Evolutionary conservation across 2,888 invertebrate genomes (phyloP).

Genomic region (Aethes cnicana): DNA sequence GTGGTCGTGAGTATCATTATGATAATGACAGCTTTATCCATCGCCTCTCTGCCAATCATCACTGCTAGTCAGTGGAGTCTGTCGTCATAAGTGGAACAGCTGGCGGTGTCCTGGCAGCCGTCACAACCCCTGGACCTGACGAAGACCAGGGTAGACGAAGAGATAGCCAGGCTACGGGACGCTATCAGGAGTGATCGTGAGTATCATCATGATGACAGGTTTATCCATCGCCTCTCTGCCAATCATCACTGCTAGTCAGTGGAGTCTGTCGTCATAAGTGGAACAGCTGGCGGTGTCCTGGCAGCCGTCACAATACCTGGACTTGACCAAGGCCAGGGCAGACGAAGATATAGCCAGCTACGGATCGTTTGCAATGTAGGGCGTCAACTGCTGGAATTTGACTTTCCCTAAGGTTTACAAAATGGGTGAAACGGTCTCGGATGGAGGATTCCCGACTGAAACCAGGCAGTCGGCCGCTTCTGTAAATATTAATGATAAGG

Average conservation of each 20-base stretch:
- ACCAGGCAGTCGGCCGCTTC: too few relatives aligned
- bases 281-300: slow-evolving; percentile 10
- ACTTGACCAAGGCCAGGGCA: slow-evolving; percentile 8
- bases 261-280: slow-evolving; percentile 4
- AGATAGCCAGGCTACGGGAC: slow-evolving; percentile 3
- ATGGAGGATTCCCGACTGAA: too few relatives aligned
- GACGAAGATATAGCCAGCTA: slow-evolving; percentile 9
- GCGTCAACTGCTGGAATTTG: too few relatives aligned
- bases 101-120: slow-evolving; percentile 3
- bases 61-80: slow-evolving; percentile 12
- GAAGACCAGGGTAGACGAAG: slow-evolving; percentile 12
- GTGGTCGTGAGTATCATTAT: slow-evolving; percentile 1
- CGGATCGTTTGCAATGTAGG: too few relatives aligned
- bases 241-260: slow-evolving; percentile 14
- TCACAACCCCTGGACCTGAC: neutral
- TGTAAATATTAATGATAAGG: neutral
- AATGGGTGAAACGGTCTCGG: too few relatives aligned
- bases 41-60: slow-evolving; percentile 21
- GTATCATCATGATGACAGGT: slow-evolving; percentile 5
- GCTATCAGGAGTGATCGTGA: slow-evolving; percentile 8
- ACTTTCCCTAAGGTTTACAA: too few relatives aligned
- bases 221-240: slow-evolving; percentile 17
- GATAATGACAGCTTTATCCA: slow-evolving; percentile 12
- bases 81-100: slow-evolving; percentile 3
- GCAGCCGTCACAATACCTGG: neutral